Evolutionary conservation across 2,113 vertebrate genomes (phyloP), one percentile per base, ranked within the genome.

Genomic region (Brachyhypopomus occidentalis): DNA sequence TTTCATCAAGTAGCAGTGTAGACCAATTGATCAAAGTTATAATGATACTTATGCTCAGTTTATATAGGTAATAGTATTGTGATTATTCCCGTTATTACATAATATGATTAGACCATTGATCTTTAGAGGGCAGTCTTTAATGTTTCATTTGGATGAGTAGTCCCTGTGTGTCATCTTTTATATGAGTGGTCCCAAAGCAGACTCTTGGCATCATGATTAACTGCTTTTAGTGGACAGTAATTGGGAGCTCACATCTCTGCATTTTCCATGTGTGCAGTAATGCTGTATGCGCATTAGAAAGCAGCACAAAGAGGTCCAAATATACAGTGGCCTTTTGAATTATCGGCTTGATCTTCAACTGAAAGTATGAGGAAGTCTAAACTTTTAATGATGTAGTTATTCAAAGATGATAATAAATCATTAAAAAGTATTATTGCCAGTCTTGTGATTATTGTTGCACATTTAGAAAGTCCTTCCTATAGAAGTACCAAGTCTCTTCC

Each of bases 121-220:
- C 36, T 63, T 75, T 59, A 75, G 56, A 45, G 74, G 73, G 30
- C 73, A 75, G 58, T 45, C 58, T 75, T 75, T 63, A 34, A 78
- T 27, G 67, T 55, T 66, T 55, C 30, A 66, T 77, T 64, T 30
- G 52, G 75, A 64, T 77, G 23, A 77, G 25, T n/a, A 48, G 19
- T 77, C 22, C 41, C 75, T 67, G 25, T 22, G 25, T 5, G 9
- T 6, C 23, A 17, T 25, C 36, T 27, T 8, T 30, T 45, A 77
- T 19, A 77, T 25, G 20, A 77, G 63, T 12, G 11, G 60, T 34
- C 38, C 60, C 60, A 64, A 63, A 77, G 14, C 60, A 66, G 12
- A 20, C 34, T 63, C n/a, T 14, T 38, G 27, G 75, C 60, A 52
- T 41, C 19, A 64, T 64, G 45, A 76, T 76, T 48, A 77, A 48